Conservation (phyloP, 2,113 vertebrate genomes). For the Alethe diademata region DNA sequence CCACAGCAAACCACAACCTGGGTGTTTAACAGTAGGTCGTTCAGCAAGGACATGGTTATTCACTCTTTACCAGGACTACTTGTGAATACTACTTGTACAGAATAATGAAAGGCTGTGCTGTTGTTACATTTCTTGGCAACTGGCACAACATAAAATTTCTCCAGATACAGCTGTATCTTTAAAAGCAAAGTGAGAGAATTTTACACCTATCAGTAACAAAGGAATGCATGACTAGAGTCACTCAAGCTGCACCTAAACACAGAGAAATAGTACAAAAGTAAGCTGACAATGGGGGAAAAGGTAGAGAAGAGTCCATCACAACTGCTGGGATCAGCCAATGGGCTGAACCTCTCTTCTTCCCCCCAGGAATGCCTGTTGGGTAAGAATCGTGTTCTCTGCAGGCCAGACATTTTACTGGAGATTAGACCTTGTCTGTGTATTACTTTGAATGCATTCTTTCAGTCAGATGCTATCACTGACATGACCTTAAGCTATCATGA, state of each 20-base stretch:
- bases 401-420: background rate
- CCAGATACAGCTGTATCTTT: background rate
- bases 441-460: background rate
- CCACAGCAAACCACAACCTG: background rate
- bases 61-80: background rate
- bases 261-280: background rate
- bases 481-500: background rate
- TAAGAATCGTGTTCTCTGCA: background rate
- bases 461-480: accelerated
- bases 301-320: background rate
- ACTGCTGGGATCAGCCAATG: background rate
- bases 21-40: background rate
- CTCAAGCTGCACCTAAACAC: background rate
- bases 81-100: background rate
- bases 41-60: background rate
- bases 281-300: background rate
- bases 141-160: background rate
- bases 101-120: background rate
- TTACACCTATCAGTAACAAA: background rate
- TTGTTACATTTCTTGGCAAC: background rate
- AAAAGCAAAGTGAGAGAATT: background rate
- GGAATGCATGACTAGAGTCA: too few relatives aligned
- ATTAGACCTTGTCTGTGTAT: background rate
- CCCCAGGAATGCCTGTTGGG: background rate
- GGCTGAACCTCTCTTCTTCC: background rate